Conservation (phyloP, 2,113 vertebrate genomes). For the Nycticorax nycticorax region DNA sequence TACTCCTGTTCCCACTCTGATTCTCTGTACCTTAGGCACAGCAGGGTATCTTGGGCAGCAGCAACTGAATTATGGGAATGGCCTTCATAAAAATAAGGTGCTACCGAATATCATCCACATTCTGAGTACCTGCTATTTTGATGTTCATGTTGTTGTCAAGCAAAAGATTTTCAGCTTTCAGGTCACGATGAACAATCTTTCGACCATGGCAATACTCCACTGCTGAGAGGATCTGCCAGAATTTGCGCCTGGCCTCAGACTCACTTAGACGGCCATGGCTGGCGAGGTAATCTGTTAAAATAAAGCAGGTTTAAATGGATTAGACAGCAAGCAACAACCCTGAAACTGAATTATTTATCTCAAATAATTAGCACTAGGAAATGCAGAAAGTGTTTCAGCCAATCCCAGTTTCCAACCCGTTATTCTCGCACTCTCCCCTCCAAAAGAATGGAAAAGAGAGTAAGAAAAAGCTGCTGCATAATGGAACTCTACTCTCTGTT, state of each 20-base stretch:
- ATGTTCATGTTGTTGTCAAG: constrained; percentile 98
- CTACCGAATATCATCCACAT: accelerated
- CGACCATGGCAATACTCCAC: constrained; percentile 95
- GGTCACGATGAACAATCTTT: constrained; percentile 94
- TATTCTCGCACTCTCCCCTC: background rate
- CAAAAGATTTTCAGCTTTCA: constrained; percentile 96
- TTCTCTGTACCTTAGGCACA: background rate
- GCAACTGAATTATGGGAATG: background rate
- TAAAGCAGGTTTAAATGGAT: background rate
- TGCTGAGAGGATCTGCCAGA: constrained; percentile 97
- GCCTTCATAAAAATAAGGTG: background rate
- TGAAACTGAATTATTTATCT: background rate
- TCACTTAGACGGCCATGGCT: constrained; percentile 94
- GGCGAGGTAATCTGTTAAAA: constrained; percentile 90
- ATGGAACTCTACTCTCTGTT: background rate
- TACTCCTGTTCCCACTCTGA: background rate
- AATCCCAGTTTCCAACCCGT: background rate
- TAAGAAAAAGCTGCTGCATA: background rate
- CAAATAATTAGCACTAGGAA: background rate
- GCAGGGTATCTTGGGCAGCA: background rate
- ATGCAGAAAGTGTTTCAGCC: background rate
- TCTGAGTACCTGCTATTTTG: constrained; percentile 92
- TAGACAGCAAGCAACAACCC: background rate
- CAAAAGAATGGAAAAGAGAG: background rate
- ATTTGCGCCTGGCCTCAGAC: constrained; percentile 91